phyloP scores from a whole-genome alignment of 1,140 invertebrate species.

The Cotesia vestalis region DNA sequence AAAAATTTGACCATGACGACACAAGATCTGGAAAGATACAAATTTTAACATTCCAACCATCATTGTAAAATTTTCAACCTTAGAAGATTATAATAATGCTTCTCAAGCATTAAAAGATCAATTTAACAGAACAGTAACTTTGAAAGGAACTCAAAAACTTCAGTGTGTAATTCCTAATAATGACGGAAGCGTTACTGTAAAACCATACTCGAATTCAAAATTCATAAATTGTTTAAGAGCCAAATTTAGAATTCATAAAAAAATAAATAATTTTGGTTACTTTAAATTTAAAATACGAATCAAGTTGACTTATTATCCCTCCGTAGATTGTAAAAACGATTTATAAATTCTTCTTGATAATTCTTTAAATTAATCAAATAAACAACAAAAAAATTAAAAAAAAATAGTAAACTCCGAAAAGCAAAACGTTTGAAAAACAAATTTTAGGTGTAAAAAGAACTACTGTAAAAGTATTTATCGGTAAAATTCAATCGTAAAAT shows the following conservation, averaged over 20 bases:
- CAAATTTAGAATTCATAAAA: neutral
- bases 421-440: no score
- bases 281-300: no score
- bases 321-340: no score
- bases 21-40: conserved; percentile 30
- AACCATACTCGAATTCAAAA: conserved; percentile 19
- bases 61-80: neutral
- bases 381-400: no score
- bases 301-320: no score
- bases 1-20: conserved; percentile 13
- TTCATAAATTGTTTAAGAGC: no score
- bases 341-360: no score
- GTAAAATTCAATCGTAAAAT: no score
- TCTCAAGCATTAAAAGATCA: neutral
- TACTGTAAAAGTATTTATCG: no score
- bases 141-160: conserved; percentile 25
- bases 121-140: neutral
- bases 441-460: no score
- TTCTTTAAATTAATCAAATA: no score
- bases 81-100: neutral
- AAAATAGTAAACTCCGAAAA: conserved; percentile 3
- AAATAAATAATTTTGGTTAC: no score
- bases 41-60: conserved; percentile 18
- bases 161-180: conserved; percentile 18
- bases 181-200: neutral